These are phyloP conservation scores for Chlorospingus flavigularis DNA, from an alignment of 2,797 vertebrate species.

Conservation along the genomic window DNA sequence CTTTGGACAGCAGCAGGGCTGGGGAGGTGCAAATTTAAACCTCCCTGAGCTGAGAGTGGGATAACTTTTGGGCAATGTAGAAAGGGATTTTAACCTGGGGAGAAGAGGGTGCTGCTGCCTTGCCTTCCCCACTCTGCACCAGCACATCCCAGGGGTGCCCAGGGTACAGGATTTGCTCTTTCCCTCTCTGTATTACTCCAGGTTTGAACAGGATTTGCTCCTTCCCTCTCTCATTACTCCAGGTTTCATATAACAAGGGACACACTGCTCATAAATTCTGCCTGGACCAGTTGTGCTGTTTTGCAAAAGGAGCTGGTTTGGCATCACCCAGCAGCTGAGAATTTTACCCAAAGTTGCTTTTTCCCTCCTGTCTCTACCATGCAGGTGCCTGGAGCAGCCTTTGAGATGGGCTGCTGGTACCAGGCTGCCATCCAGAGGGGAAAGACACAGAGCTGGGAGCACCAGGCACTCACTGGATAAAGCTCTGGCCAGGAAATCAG, in stretches of 20 bases:
- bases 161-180: background rate
- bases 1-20: background rate
- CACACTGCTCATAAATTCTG: background rate
- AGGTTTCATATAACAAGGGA: background rate
- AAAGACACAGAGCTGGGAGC: background rate
- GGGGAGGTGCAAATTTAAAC: background rate
- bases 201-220: background rate
- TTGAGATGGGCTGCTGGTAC: constrained; percentile 36
- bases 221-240: background rate
- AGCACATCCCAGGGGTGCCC: background rate
- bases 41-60: background rate
- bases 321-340: background rate
- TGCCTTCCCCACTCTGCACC: background rate
- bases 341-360: background rate
- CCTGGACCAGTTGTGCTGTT: background rate
- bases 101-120: background rate
- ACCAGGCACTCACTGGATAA: background rate
- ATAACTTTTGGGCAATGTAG: accelerated
- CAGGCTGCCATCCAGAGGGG: constrained; percentile 67
- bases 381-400: background rate
- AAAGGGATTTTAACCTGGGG: background rate
- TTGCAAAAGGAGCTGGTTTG: background rate
- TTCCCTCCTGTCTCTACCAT: background rate
- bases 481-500: background rate
- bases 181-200: background rate